Percentiles rank a stretch among this genome's conserved stretches.
Evolutionary conservation across 2,888 invertebrate species (phyloP).

Genomic region (Eupithecia insigniata): DNA sequence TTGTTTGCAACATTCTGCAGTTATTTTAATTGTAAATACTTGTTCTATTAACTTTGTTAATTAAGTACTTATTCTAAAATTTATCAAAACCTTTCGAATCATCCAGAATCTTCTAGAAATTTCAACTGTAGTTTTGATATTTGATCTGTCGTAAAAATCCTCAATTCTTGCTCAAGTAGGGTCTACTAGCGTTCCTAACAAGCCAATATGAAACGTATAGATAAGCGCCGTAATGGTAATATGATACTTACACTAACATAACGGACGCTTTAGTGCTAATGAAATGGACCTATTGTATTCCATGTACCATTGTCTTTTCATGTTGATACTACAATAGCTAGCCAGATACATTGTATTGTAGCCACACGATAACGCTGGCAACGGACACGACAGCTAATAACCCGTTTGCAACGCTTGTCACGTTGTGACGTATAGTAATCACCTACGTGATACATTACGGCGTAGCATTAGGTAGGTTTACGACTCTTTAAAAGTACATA

Average conservation of each 20-base stretch:
- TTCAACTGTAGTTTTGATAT: background rate
- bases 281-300: background rate
- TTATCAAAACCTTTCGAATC: too few species aligned
- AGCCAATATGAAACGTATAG: background rate
- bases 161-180: background rate
- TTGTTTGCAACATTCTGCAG: background rate
- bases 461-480: slow-evolving; percentile 9
- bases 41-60: too few species aligned
- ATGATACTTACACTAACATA: background rate
- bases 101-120: background rate
- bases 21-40: too few species aligned
- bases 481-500: slow-evolving; percentile 5
- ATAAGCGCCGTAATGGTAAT: background rate
- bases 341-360: slow-evolving; percentile 5
- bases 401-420: slow-evolving; percentile 39
- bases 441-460: slow-evolving; percentile 20
- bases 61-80: too few species aligned
- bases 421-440: slow-evolving; percentile 9
- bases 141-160: background rate
- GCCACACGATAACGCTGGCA: background rate
- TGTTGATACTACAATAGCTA: background rate
- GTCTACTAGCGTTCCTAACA: background rate
- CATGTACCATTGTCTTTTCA: background rate
- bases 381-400: slow-evolving; percentile 42
- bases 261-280: background rate